phyloP scores from a whole-genome alignment of 2,113 vertebrate species.

The Rhinichthys klamathensis region DNA sequence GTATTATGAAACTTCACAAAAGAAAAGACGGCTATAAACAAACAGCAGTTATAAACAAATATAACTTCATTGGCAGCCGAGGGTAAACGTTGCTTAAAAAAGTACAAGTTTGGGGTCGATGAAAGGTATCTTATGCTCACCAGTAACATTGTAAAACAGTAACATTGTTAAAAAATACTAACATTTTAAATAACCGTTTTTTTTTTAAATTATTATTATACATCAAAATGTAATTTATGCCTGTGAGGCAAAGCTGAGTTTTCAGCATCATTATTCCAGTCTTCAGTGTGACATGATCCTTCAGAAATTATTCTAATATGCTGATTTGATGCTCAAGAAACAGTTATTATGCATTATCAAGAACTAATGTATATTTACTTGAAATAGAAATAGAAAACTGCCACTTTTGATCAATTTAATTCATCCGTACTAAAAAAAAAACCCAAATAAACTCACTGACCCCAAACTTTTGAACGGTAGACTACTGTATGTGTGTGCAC shows the following conservation, averaged over 20 bases:
- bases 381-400: too few relatives aligned
- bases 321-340: neutral
- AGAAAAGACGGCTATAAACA: neutral
- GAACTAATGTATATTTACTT: too few relatives aligned
- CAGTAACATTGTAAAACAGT: neutral
- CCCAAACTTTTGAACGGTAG: neutral
- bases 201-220: neutral
- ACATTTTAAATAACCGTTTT: neutral
- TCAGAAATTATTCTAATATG: neutral
- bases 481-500: neutral
- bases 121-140: neutral
- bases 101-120: neutral
- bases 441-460: neutral
- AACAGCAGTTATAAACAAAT: neutral
- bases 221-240: neutral
- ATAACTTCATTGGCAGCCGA: neutral
- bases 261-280: neutral
- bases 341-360: neutral
- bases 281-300: neutral
- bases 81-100: neutral
- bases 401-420: too few relatives aligned
- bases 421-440: too few relatives aligned
- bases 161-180: neutral
- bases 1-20: neutral
- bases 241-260: neutral